A percentile compares a stretch with the other conserved stretches of the same genome.
phyloP scores from a whole-genome alignment of 2,797 vertebrate species.

The Crenichthys baileyi region DNA sequence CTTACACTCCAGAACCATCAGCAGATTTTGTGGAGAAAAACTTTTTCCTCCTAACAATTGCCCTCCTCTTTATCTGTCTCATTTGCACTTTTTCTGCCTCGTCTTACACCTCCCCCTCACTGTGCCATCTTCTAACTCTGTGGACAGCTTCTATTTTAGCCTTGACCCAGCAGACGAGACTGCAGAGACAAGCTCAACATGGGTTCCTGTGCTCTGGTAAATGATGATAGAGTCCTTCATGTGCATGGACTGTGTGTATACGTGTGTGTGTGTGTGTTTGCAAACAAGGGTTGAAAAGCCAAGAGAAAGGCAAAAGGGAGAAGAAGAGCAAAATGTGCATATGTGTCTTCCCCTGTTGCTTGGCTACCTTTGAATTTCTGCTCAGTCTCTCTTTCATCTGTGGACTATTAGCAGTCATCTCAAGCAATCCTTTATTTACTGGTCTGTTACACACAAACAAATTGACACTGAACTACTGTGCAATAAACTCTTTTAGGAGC shows the following conservation, averaged over 20 bases:
- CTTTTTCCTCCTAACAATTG: constrained; percentile 26
- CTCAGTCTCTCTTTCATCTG: constrained; percentile 72
- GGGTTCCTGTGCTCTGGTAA: constrained; percentile 69
- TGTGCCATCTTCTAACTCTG: constrained; percentile 60
- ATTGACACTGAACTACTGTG: background rate
- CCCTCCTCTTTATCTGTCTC: constrained; percentile 1
- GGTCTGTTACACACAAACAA: constrained; percentile 32
- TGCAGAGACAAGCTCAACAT: constrained; percentile 69
- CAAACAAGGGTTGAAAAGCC: constrained; percentile 51
- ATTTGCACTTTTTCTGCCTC: background rate
- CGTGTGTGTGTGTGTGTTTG: constrained; percentile 23
- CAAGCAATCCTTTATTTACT: constrained; percentile 68
- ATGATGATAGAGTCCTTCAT: constrained; percentile 68
- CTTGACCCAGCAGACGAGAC: constrained; percentile 62
- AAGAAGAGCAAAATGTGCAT: constrained; percentile 70
- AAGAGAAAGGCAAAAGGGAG: constrained; percentile 58
- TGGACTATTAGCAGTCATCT: constrained; percentile 78
- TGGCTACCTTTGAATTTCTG: constrained; percentile 77
- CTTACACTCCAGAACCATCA: constrained; percentile 59
- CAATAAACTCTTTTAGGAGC: background rate
- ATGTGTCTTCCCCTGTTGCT: constrained; percentile 74
- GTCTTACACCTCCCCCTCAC: constrained; percentile 6
- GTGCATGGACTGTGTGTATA: constrained; percentile 31
- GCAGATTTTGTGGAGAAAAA: constrained; percentile 31
- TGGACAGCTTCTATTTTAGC: constrained; percentile 71